phyloP scores from a whole-genome alignment of 2,888 invertebrate species.

The Xestia xanthographa region DNA sequence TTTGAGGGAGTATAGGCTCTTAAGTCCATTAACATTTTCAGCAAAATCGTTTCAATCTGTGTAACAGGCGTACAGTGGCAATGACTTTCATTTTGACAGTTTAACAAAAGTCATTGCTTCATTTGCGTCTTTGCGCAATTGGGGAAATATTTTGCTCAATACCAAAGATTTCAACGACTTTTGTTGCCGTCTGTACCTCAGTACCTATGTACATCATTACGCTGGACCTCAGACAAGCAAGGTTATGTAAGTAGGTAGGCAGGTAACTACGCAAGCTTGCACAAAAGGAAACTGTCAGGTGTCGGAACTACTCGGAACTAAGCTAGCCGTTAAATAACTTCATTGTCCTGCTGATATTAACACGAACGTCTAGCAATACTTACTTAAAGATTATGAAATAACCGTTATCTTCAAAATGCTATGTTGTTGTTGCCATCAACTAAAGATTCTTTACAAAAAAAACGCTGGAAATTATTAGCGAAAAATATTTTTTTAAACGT shows the following conservation, averaged over 20 bases:
- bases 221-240: conserved; percentile 23
- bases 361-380: background rate
- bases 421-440: background rate
- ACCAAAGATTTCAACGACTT: background rate
- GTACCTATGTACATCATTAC: background rate
- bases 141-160: background rate
- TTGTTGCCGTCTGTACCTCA: background rate
- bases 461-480: background rate
- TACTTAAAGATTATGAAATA: background rate
- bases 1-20: too few relatives aligned
- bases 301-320: background rate
- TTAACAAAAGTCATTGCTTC: background rate
- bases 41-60: background rate
- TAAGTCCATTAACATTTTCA: background rate
- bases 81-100: background rate
- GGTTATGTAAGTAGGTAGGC: background rate
- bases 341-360: background rate
- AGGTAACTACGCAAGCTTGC: background rate
- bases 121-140: background rate
- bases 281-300: conserved; percentile 9
- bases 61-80: background rate
- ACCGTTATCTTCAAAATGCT: background rate
- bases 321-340: too few relatives aligned
- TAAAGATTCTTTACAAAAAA: background rate
- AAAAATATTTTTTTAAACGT: background rate